Base-by-base conservation (phyloP, 2,797 vertebrate species). In the Coendou prehensilis region DNA sequence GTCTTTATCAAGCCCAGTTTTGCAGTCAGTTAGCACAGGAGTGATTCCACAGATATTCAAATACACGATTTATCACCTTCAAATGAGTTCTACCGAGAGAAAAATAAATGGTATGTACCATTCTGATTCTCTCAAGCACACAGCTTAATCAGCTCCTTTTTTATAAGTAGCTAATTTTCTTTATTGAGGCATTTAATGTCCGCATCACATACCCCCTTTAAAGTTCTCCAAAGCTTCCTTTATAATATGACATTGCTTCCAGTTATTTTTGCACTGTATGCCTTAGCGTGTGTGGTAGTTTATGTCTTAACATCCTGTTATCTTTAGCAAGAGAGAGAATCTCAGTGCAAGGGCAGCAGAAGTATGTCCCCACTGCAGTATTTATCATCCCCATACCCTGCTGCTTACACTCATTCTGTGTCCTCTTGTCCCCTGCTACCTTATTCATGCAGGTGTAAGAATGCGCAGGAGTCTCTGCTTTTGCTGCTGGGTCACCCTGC, bases 41-140 rank as follows among this genome's bases (percentile, higher is more conserved):
- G 50, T 9, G 22, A 88, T 37, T 67, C 2, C 76, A 71, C 10
- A 45, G 30, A 71, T 52, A 90, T 20, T 82, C 69, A 81, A 20
- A 75, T n/a, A 76, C 23, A 33, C 69, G 56, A 61, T 41, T 94
- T 87, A 56, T 91, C 92, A 52, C 41, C 71, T 87, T 41, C 59
- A 13, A 71, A 18, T 57, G 52, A 94, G 50, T 37, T 87, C 52
- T 47, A 45, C 1, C 5, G 75, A 87, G 52, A 69, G 47, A 82
- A 52, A 92, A 71, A 90, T 28, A 64, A 93, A 91, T 87, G 20
- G 2, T 59, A 87, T 41, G 47, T 7, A 28, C 57, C 69, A 67
- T 50, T 41, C 54, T 37, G 47, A 0, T 37, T 78, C 20, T 71
- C 45, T 54, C 33, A 89, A 64, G 67, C 11, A 73, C 41, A 75